phyloP scores from a whole-genome alignment of 2,113 vertebrate genomes.

The Grammomys surdaster region DNA sequence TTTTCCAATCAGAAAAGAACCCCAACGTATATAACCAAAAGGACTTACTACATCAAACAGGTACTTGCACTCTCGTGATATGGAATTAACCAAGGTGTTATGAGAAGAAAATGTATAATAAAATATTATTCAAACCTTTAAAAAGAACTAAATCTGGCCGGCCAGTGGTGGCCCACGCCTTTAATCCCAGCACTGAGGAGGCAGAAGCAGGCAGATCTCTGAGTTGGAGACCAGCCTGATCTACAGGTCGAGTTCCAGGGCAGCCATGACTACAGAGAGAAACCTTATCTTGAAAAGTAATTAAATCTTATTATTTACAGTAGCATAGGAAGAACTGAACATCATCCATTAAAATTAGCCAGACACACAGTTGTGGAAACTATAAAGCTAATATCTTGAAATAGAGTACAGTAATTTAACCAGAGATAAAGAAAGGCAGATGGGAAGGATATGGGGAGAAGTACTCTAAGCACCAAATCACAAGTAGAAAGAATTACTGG shows the following conservation, averaged over 20 bases:
- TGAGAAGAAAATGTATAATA: neutral
- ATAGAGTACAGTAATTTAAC: neutral
- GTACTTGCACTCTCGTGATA: neutral
- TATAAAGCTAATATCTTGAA: neutral
- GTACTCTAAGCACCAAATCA: neutral
- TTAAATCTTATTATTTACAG: neutral
- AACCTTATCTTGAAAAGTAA: neutral
- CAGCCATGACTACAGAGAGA: neutral
- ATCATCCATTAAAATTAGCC: neutral
- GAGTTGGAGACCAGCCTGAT: neutral
- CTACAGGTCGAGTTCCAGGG: neutral
- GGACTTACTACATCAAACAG: neutral
- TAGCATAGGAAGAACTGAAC: neutral
- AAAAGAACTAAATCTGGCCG: neutral
- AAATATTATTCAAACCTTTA: neutral
- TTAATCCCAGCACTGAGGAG: neutral
- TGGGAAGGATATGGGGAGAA: neutral
- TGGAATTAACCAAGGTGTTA: neutral
- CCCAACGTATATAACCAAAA: neutral
- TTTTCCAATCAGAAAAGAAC: slow-evolving; percentile 53
- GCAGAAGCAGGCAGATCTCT: neutral
- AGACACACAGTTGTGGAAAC: neutral
- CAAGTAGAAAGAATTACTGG: neutral
- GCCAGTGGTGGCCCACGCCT: neutral
- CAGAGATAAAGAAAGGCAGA: neutral